Evolutionary conservation across 1,140 invertebrate genomes (phyloP).

Genomic region (Gryllus bimaculatus): DNA sequence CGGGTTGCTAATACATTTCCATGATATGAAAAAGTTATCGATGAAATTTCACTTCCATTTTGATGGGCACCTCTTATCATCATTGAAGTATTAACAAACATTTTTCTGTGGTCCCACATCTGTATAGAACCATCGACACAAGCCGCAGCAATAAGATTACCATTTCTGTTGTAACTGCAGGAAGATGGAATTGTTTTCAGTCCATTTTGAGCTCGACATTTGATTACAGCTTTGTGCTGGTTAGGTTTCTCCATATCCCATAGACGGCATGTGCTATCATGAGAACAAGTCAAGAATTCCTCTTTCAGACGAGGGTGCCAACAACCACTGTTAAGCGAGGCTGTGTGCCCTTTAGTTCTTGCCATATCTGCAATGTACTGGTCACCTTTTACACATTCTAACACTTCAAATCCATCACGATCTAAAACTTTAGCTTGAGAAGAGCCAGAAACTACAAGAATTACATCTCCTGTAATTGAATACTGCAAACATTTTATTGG

Average conservation of each 20-base stretch:
- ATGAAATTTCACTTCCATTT: constrained; percentile 71
- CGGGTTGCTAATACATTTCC: constrained; percentile 70
- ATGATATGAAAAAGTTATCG: constrained; percentile 81
- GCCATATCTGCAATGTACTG: constrained; percentile 94
- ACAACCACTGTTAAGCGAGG: constrained; percentile 77
- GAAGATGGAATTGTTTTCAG: constrained; percentile 80
- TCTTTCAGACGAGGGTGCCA: constrained; percentile 89
- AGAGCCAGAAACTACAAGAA: constrained; percentile 89
- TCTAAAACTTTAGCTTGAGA: constrained; percentile 90
- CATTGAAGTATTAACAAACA: constrained; percentile 68
- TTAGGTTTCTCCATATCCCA: constrained; percentile 76
- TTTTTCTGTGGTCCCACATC: constrained; percentile 91
- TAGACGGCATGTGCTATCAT: constrained; percentile 84
- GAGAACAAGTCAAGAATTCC: constrained; percentile 89
- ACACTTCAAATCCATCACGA: constrained; percentile 89
- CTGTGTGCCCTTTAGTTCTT: constrained; percentile 91
- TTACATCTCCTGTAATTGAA: constrained; percentile 84
- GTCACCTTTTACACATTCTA: constrained; percentile 94
- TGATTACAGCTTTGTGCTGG: constrained; percentile 77
- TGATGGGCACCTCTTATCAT: constrained; percentile 73
- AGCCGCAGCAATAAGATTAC: constrained; percentile 77
- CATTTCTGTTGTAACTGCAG: constrained; percentile 78
- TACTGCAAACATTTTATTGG: constrained; percentile 86
- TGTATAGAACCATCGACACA: constrained; percentile 95
- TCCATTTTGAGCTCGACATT: constrained; percentile 79